A percentile compares a stretch with the other conserved stretches of the same genome.
Evolutionary conservation across 2,113 vertebrate genomes (phyloP).

Genomic region (Rafetus swinhoei): DNA sequence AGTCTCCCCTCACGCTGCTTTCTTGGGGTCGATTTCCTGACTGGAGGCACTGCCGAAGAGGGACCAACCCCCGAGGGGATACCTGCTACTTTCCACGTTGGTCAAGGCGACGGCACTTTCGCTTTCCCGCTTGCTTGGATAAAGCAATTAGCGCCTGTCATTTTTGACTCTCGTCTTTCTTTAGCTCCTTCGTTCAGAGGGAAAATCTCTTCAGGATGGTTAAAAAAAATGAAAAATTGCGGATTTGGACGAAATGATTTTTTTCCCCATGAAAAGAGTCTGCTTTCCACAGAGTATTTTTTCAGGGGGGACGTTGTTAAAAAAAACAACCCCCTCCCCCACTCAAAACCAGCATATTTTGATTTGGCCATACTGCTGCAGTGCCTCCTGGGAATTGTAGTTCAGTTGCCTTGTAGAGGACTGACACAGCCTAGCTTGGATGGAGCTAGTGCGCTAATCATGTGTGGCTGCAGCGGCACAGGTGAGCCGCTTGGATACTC

Average conservation of each 20-base stretch:
- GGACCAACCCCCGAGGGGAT: rapidly evolving
- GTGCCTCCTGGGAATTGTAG: not conserved
- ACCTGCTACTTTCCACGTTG: no score
- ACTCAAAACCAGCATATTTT: not conserved
- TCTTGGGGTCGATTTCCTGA: not conserved
- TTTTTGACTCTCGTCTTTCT: not conserved
- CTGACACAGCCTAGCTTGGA: not conserved
- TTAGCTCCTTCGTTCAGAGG: not conserved
- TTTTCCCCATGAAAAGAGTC: not conserved
- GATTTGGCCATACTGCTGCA: not conserved
- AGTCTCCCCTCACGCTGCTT: not conserved
- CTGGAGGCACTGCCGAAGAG: not conserved
- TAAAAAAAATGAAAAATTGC: not conserved
- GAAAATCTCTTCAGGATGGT: not conserved
- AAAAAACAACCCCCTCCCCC: not conserved
- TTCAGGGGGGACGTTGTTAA: not conserved
- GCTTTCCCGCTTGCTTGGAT: not conserved
- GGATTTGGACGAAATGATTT: not conserved
- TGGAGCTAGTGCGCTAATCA: not conserved
- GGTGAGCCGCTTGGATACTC: not conserved
- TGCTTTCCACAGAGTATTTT: not conserved
- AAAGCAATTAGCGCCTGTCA: not conserved
- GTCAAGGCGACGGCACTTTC: no score
- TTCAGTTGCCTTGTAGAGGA: not conserved
- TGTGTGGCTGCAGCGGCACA: not conserved